Evolutionary conservation across 1,140 invertebrate genomes (phyloP).

Genomic region (Aphaenogaster ashmeadi): DNA sequence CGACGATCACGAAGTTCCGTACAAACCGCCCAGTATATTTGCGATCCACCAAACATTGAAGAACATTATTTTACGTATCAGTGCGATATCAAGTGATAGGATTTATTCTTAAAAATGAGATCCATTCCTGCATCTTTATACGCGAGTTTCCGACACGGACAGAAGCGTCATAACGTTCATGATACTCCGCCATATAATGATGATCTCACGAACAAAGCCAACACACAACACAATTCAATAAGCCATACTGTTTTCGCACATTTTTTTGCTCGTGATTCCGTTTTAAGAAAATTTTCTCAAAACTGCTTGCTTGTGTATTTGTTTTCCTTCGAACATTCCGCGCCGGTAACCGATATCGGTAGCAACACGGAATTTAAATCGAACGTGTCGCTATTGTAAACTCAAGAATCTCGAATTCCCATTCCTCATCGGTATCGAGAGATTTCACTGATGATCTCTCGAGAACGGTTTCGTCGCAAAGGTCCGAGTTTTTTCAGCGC

Average conservation of each 20-base stretch:
- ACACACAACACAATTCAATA: background rate
- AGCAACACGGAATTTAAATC: constrained; percentile 7
- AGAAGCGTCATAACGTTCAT: background rate
- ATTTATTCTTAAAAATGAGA: background rate
- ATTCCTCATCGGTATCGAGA: background rate
- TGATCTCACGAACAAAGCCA: background rate
- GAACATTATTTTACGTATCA: background rate
- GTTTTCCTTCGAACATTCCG: background rate
- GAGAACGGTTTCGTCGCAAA: background rate
- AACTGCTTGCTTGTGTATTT: background rate
- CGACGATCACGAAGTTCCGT: background rate
- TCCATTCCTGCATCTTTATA: background rate
- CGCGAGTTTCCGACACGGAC: background rate
- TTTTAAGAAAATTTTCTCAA: background rate
- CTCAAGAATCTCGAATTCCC: background rate
- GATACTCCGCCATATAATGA: background rate
- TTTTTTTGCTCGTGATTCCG: background rate
- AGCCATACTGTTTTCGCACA: background rate
- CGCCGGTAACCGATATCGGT: background rate
- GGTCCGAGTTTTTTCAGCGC: background rate
- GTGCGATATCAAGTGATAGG: no score
- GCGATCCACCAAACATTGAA: background rate
- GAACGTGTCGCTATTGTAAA: background rate
- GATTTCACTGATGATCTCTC: background rate
- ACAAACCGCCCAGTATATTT: background rate